Conservation (phyloP, 2,888 invertebrate species). For the Clitarchus hookeri region DNA sequence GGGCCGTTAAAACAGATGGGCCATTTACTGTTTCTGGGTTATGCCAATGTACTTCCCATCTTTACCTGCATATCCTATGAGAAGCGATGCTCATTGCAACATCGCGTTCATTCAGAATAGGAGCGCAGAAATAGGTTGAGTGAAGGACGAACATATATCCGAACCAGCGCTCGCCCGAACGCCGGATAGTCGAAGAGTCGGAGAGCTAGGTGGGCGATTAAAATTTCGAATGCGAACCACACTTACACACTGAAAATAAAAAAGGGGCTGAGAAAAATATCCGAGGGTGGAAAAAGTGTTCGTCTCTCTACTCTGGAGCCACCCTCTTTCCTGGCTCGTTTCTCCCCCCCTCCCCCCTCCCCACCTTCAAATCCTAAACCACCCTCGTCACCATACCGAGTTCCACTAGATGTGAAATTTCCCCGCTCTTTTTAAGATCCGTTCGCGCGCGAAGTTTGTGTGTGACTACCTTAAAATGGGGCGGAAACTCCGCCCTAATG, state of each 20-base stretch:
- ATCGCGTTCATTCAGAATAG: no score
- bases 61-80: no score
- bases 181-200: constrained; percentile 27
- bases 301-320: not conserved
- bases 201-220: constrained; percentile 29
- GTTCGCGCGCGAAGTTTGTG: constrained; percentile 5
- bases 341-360: not conserved
- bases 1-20: no score
- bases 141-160: no score
- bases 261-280: not conserved
- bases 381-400: not conserved
- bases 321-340: not conserved
- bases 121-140: no score
- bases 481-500: constrained; percentile 23
- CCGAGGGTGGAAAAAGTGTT: not conserved
- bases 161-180: constrained; percentile 21
- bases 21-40: no score
- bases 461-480: constrained; percentile 25
- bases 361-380: not conserved
- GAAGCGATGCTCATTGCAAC: no score
- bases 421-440: constrained; percentile 1
- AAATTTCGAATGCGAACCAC: constrained; percentile 31
- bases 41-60: no score
- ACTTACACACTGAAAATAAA: not conserved
- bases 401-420: not conserved